phyloP scores from a whole-genome alignment of 2,113 vertebrate species.

The Papio anubis region DNA sequence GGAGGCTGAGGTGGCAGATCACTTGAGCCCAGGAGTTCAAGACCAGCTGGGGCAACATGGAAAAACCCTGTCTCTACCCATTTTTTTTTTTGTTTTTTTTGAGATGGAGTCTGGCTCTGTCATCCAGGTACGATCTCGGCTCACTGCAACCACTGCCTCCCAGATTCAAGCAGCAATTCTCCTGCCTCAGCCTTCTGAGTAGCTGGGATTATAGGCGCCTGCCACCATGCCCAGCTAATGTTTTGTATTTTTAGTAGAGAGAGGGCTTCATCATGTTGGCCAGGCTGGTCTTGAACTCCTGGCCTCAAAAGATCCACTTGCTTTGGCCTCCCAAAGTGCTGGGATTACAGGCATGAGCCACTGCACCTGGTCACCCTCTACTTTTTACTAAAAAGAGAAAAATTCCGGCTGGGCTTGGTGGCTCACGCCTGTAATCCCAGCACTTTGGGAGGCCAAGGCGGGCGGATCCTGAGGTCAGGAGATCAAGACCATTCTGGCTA shows the following conservation, averaged over 20 bases:
- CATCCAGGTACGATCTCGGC: neutral
- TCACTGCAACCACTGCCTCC: neutral
- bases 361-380: neutral
- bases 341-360: neutral
- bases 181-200: neutral
- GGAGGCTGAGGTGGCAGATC: neutral
- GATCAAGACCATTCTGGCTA: too few species aligned
- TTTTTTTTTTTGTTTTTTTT: neutral
- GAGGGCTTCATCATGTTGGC: neutral
- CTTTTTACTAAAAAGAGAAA: too few species aligned
- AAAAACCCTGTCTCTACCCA: neutral
- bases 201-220: neutral
- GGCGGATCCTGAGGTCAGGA: too few species aligned
- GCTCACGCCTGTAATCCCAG: too few species aligned
- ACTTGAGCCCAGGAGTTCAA: neutral
- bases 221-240: neutral
- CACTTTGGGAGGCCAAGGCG: too few species aligned
- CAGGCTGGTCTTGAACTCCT: neutral
- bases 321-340: neutral
- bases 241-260: neutral
- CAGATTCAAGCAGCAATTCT: neutral
- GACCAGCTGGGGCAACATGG: neutral
- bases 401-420: too few species aligned
- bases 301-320: neutral
- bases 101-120: neutral